Base-by-base conservation (phyloP, 2,113 vertebrate genomes). In the Helogale parvula region DNA sequence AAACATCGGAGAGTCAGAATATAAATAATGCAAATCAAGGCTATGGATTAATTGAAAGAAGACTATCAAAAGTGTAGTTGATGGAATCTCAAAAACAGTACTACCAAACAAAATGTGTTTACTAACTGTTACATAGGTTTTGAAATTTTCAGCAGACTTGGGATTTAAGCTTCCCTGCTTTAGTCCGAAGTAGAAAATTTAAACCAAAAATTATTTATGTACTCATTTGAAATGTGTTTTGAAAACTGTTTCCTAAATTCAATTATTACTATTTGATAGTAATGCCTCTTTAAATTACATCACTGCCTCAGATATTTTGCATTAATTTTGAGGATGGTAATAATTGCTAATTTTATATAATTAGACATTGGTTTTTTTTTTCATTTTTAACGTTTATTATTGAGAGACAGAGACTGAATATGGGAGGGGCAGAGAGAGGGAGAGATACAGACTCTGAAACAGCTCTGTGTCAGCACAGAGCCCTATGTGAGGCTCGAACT, bases 261-360 rank as follows among this genome's bases (percentile, higher is more conserved):
- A 90, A 57, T 86, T 60, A 45, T 79, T 94, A 33, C 41, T 50
- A 38, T 89, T 92, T 94, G 82, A 72, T 90, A 72, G 27, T 83
- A 41, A 77, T 65, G n/a, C 15, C 71, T 88, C 31, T 95, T 60
- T 92, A 89, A 94, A 76, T 80, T 66, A 81, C 54, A 84, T n/a
- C 84, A 71, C 81, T 91, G 33, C 77, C 41, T 92, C 57, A 41
- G 16, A 9, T 93, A 80, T 86, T 95, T 93, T 94, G 60, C 27
- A 90, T 92, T 88, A 79, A 92, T 85, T 31, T 90, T 38, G 71
- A 96, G 17, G 45, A 90, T 74, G 47, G n/a, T 68, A 92, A 77
- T 71, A 33, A 84, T 41, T 66, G 35, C 33, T 94, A 57, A 92
- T 89, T 96, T 93, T 88, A 79, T 71, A 41, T 66, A 71, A 85